These are phyloP conservation scores for Lota lota DNA, from an alignment of 2,113 vertebrate species.

Conservation along the genomic window DNA sequence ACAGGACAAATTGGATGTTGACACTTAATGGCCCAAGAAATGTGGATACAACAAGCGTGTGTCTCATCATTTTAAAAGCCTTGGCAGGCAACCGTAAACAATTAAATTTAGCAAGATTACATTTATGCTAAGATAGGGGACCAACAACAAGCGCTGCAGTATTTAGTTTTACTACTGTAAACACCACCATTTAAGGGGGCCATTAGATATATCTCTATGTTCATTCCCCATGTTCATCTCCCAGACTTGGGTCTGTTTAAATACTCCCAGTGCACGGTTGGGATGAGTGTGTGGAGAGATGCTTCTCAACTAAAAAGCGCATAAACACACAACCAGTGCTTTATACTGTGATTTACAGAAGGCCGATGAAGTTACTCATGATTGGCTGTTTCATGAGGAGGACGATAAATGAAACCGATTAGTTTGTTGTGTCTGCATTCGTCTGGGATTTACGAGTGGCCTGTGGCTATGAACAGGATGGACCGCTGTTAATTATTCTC, in stretches of 20 bases:
- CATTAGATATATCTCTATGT: conserved; percentile 5
- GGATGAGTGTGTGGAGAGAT: neutral
- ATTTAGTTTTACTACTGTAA: conserved; percentile 25
- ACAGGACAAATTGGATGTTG: conserved; percentile 5
- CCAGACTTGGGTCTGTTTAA: conserved; percentile 6
- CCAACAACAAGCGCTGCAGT: neutral
- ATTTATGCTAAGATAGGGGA: too few species aligned
- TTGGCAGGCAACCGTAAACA: conserved; percentile 15
- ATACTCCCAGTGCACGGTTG: neutral
- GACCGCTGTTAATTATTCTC: neutral
- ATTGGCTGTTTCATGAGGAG: neutral
- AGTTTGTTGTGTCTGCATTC: neutral
- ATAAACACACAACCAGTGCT: neutral
- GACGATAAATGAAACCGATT: too few species aligned
- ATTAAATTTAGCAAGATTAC: conserved; percentile 12
- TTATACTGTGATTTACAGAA: neutral
- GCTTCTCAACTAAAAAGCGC: neutral
- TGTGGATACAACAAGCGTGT: conserved; percentile 10
- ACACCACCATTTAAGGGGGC: conserved; percentile 12
- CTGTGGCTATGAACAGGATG: neutral
- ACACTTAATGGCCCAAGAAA: neutral
- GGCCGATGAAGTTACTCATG: neutral
- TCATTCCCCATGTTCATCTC: conserved; percentile 21
- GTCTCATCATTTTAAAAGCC: neutral
- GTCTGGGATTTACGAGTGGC: neutral